Base-by-base conservation (phyloP, 2,797 vertebrate species). In the Acrocephalus scirpaceus region DNA sequence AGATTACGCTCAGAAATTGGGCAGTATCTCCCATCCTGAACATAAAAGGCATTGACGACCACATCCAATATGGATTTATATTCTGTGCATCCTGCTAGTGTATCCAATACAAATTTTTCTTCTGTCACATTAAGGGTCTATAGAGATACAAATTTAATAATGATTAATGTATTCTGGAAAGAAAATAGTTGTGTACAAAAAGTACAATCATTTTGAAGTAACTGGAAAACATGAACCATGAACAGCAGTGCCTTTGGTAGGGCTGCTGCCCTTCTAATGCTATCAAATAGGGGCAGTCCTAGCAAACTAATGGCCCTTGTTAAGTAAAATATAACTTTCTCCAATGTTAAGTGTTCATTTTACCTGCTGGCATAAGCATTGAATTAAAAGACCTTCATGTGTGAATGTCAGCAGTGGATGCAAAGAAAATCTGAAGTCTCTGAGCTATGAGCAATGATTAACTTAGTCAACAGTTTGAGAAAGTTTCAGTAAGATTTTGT, bases 31-130 rank as follows among this genome's bases (percentile, higher is more conserved):
- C 98, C 98, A 25, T 98, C 97, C 51, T 92, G 98, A 38, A 75
- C 93, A 74, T 98, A 99, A 97, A 99, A 99, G 30, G 98, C 97
- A 27, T 97, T 96, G 64, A 99, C 94, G 25, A 99, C 99, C 42
- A 98, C 76, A 45, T 98, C 97, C 96, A 99, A 87, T 66, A 99
- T 80, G 77, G 97, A 97, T 95, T 96, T 98, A 88, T 99, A 97
- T 88, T 98, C 98, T 38, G 98, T 93, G 89, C 99, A 99, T 75
- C 99, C 99, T 48, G 98, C 97, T 51, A 99, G 79, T 17, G 98
- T 94, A 58, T 98, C 98, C 57, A 98, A 91, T 23, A 98, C 82
- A 92, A 99, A 99, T 10, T 94, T 97, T 96, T 96, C 97, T 54
- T 98, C 97, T 76, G 61, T 73, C 66, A 91, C 21, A 8, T 97